These are phyloP conservation scores for Alligator sinensis DNA, from an alignment of 2,113 vertebrate genomes.

Conservation along the genomic window DNA sequence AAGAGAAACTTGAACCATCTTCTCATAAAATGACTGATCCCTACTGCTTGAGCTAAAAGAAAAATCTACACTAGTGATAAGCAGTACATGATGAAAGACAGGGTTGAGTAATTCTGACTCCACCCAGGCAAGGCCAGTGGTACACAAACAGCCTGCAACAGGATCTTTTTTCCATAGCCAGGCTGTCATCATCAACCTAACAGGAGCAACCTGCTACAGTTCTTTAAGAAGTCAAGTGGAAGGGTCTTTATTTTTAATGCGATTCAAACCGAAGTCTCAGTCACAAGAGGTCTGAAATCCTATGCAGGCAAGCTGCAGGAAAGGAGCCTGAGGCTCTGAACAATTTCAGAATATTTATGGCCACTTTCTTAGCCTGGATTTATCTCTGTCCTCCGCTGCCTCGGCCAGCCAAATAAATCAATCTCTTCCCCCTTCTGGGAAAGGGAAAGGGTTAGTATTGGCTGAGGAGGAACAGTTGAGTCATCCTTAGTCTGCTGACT, in stretches of 20 bases:
- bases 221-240: slow-evolving; percentile 28
- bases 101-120: not conserved
- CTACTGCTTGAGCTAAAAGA: not conserved
- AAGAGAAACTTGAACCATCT: not conserved
- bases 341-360: slow-evolving; percentile 5
- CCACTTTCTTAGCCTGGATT: not conserved
- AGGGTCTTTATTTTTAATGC: slow-evolving; percentile 12
- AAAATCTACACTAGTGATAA: not conserved
- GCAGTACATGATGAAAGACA: not conserved
- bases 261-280: slow-evolving; percentile 31
- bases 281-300: slow-evolving; percentile 16
- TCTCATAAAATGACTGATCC: not conserved
- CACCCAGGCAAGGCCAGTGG: not conserved
- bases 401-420: slow-evolving; percentile 34
- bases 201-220: slow-evolving; percentile 6
- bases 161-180: not conserved
- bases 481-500: not conserved
- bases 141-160: not conserved
- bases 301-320: not conserved
- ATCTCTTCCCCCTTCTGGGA: slow-evolving; percentile 34
- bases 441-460: slow-evolving; percentile 18
- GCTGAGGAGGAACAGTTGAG: slow-evolving; percentile 10
- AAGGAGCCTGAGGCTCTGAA: slow-evolving; percentile 17
- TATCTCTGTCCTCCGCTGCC: slow-evolving; percentile 49
- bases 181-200: not conserved